phyloP scores from a whole-genome alignment of 2,888 invertebrate genomes.

The Dryobota labecula region DNA sequence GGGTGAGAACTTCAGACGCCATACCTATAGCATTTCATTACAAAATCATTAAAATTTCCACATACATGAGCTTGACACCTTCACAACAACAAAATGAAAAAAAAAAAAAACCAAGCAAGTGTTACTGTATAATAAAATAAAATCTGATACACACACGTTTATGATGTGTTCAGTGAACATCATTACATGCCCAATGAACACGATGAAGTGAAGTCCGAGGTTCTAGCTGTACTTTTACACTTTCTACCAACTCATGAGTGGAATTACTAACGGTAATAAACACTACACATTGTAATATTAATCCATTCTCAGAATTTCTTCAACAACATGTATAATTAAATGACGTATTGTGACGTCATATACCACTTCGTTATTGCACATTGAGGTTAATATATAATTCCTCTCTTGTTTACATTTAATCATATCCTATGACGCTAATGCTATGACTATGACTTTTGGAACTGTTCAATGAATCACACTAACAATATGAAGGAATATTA shows the following conservation, averaged over 20 bases:
- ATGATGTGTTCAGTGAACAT: constrained; percentile 50
- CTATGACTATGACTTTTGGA: neutral
- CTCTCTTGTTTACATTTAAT: constrained; percentile 22
- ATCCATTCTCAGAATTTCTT: constrained; percentile 16
- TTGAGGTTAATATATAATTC: constrained; percentile 18
- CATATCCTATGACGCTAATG: constrained; percentile 3
- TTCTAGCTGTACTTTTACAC: constrained; percentile 33
- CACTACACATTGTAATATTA: constrained; percentile 7
- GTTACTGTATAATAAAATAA: constrained; percentile 16
- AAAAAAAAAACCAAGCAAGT: neutral
- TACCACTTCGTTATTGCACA: constrained; percentile 6
- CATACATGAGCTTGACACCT: neutral
- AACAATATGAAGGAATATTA: neutral
- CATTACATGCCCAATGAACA: constrained; percentile 43
- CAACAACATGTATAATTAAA: neutral
- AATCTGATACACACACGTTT: constrained; percentile 21
- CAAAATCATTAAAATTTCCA: constrained; percentile 8
- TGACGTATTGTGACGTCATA: constrained; percentile 23
- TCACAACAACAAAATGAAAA: neutral
- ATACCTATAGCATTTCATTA: neutral
- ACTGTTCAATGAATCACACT: constrained; percentile 18
- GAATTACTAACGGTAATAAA: constrained; percentile 32
- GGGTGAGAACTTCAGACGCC: neutral
- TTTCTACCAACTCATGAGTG: constrained; percentile 20
- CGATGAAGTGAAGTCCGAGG: constrained; percentile 20